Evolutionary conservation across 2,797 vertebrate genomes (phyloP).

Genomic region (Sebastes umbrosus): DNA sequence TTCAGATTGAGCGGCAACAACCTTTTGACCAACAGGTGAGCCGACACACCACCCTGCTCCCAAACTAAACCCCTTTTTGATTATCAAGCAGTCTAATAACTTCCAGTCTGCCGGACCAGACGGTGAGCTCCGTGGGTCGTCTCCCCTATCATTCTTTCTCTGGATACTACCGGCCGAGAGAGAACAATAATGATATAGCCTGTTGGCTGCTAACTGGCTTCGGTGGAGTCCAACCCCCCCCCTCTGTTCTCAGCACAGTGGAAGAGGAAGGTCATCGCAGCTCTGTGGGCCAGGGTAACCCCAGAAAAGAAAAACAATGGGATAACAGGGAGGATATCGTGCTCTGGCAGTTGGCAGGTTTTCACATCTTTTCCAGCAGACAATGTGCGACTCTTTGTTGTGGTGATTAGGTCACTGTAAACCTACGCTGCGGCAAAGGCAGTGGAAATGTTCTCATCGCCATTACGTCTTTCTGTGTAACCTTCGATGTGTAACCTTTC

Average conservation of each 20-base stretch:
- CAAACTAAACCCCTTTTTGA: slow-evolving; percentile 37
- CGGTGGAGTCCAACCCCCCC: neutral
- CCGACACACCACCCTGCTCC: neutral
- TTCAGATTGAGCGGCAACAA: neutral
- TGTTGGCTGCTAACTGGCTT: slow-evolving; percentile 34
- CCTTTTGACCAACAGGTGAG: slow-evolving; percentile 35
- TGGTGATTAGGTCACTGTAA: slow-evolving; percentile 63
- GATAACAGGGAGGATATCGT: slow-evolving; percentile 62
- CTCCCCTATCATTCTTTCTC: slow-evolving; percentile 32
- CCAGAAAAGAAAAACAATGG: slow-evolving; percentile 69
- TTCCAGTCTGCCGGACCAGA: slow-evolving; percentile 59
- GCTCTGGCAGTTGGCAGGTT: slow-evolving; percentile 60
- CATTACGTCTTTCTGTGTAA: neutral
- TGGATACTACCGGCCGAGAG: slow-evolving; percentile 20
- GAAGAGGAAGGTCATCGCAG: slow-evolving; percentile 55
- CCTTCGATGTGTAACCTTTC: slow-evolving; percentile 1
- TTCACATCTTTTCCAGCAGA: slow-evolving; percentile 59
- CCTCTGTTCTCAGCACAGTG: slow-evolving; percentile 38
- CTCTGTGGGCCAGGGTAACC: slow-evolving; percentile 58
- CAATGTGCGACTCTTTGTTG: slow-evolving; percentile 67
- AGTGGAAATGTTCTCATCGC: slow-evolving; percentile 41
- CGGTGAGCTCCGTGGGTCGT: slow-evolving; percentile 20
- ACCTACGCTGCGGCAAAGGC: slow-evolving; percentile 39
- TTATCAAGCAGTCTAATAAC: slow-evolving; percentile 54
- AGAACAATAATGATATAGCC: slow-evolving; percentile 54